phyloP scores from a whole-genome alignment of 2,888 invertebrate species.

The Rhagonycha fulva region DNA sequence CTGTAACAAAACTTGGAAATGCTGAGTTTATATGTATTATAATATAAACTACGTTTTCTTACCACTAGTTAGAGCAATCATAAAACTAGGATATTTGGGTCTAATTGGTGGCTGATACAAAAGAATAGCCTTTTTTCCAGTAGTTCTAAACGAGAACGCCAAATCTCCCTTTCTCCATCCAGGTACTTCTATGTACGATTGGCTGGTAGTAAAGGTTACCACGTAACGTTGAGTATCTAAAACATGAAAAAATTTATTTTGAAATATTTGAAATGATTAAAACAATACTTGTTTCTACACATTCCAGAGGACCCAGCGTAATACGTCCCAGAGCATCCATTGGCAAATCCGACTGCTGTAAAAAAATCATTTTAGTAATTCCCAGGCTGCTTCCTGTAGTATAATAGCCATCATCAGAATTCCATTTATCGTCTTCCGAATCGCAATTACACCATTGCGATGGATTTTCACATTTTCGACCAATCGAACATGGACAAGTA shows the following conservation, averaged over 20 bases:
- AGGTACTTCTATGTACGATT: conserved; percentile 90
- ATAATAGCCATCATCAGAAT: conserved; percentile 86
- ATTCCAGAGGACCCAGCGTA: conserved; percentile 88
- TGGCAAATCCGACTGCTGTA: conserved; percentile 82
- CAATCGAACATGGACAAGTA: conserved; percentile 76
- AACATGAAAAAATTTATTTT: conserved; percentile 35
- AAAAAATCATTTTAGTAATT: conserved; percentile 87
- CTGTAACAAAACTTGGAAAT: conserved; percentile 51
- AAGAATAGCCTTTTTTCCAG: conserved; percentile 86
- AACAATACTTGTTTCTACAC: conserved; percentile 89
- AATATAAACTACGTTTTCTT: conserved; percentile 39
- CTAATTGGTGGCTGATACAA: conserved; percentile 90
- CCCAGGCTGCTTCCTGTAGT: conserved; percentile 81
- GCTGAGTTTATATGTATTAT: neutral
- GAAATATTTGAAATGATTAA: neutral
- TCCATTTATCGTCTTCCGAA: conserved; percentile 84
- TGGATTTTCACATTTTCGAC: conserved; percentile 80
- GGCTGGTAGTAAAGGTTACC: conserved; percentile 91
- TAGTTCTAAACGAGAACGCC: conserved; percentile 90
- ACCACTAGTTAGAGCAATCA: conserved; percentile 87
- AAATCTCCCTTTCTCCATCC: conserved; percentile 93
- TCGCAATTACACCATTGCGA: conserved; percentile 91
- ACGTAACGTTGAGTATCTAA: conserved; percentile 89
- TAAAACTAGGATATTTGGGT: conserved; percentile 87
- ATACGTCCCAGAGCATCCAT: conserved; percentile 85